phyloP scores from a whole-genome alignment of 2,888 invertebrate genomes.

The Acanthococcus lagerstroemiae region DNA sequence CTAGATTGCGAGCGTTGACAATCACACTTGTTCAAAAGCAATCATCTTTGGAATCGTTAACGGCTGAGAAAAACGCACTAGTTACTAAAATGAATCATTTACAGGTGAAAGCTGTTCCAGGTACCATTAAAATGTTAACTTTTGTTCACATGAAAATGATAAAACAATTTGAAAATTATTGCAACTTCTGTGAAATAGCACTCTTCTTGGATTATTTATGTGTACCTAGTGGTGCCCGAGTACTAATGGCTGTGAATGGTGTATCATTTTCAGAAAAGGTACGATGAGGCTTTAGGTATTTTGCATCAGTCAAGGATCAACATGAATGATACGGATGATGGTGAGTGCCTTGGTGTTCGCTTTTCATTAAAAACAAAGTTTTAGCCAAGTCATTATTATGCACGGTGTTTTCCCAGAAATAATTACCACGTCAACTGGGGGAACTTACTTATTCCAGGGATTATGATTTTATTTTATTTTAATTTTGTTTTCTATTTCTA shows the following conservation, averaged over 20 bases:
- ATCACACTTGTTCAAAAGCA: conserved; percentile 21
- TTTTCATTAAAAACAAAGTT: not conserved
- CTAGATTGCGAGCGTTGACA: conserved; percentile 11
- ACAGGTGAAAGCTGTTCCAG: not conserved
- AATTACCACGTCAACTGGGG: not conserved
- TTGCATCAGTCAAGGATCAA: conserved; percentile 17
- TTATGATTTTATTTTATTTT: not conserved
- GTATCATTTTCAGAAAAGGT: not conserved
- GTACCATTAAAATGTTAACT: not conserved
- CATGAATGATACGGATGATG: conserved; percentile 26
- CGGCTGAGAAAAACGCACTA: conserved; percentile 5
- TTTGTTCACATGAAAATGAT: too few species aligned
- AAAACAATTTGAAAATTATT: not conserved
- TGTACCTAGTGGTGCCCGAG: not conserved
- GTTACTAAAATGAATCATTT: conserved; percentile 10
- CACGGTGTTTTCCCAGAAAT: too few species aligned
- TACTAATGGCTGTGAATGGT: not conserved
- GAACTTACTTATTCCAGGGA: not conserved
- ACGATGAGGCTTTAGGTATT: conserved; percentile 14
- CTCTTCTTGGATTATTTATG: not conserved
- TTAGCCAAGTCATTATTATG: too few species aligned
- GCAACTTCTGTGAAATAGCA: not conserved
- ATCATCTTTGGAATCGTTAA: conserved; percentile 8
- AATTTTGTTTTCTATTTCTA: not conserved
- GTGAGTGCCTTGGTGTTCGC: not conserved